Base-by-base conservation (phyloP, 2,888 invertebrate species). In the Drosophila crucigera region DNA sequence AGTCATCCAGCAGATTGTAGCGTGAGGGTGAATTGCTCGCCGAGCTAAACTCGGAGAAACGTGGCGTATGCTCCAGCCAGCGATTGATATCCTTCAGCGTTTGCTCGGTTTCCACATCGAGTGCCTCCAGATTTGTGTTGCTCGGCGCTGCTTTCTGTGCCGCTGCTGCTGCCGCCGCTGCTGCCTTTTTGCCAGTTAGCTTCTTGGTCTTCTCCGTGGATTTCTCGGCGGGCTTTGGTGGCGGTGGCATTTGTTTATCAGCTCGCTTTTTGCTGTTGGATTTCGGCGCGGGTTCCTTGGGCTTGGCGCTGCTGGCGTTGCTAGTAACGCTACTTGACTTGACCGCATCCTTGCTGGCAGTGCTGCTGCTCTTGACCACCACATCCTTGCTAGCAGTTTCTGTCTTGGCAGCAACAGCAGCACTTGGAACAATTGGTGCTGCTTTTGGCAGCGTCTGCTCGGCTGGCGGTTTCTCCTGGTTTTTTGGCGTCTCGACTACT, bases 61-160 rank as follows among this genome's bases (percentile, higher is more conserved):
- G 95, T 0, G 97, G 97, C 0, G 97, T 96, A 84, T 97, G 97
- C 89, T 97, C 97, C 71, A 98, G 93, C 97, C 97, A 97, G 89
- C 97, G 97, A 91, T 97, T 97, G 50, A 97, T 97, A 91, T 97
- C 97, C 94, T 97, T 96, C 0, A 96, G 66, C 0, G 94, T 94
- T 68, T 94, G 94, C 88, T 96, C 96, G 0, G 96, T 96, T 14
- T 96, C 96, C 73, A 96, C 94, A 86, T 96, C 95, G 28, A 96
- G 92, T 4, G 96, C 96, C 90, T 96, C 96, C 82, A 95, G 94
- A 58, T 93, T 93, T 1, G 92, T 95, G 28, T 94, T 94, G 88
- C 67, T 78, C 3, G 80, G 31, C 4, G 80, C 59, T 1, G 82
- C 80, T 35, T 84, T 83, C 6, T 82, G 86, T 3, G 68, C 68